Percentiles rank a stretch among this genome's conserved stretches.
phyloP scores from a whole-genome alignment of 2,797 vertebrate genomes.

The Chaetophractus vellerosus region DNA sequence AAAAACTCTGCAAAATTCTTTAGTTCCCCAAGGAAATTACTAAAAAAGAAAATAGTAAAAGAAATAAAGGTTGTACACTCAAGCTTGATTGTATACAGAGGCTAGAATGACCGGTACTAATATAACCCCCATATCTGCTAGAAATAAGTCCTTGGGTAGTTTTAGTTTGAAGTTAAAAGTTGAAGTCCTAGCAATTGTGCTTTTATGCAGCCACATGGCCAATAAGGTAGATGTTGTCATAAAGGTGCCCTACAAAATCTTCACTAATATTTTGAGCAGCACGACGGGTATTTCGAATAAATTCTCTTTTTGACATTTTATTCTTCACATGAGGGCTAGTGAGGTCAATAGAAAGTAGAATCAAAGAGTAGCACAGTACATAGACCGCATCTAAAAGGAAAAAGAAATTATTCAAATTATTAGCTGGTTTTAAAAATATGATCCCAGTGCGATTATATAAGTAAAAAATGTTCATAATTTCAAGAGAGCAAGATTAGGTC shows the following conservation, averaged over 20 bases:
- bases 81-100: constrained; percentile 90
- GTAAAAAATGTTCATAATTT: background rate
- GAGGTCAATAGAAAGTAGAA: constrained; percentile 99
- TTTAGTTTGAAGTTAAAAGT: constrained; percentile 84
- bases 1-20: constrained; percentile 87
- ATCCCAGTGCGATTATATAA: background rate
- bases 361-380: constrained; percentile 99
- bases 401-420: constrained; percentile 72
- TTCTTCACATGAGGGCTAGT: constrained; percentile 99
- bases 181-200: constrained; percentile 88
- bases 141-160: constrained; percentile 82
- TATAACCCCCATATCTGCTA: constrained; percentile 88
- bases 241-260: constrained; percentile 99
- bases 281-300: constrained; percentile 98
- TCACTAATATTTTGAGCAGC: constrained; percentile 99
- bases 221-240: constrained; percentile 99
- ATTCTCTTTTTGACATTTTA: constrained; percentile 99
- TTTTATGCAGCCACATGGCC: constrained; percentile 98
- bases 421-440: background rate
- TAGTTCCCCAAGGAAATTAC: constrained; percentile 85
- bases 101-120: constrained; percentile 90
- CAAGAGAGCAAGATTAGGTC: background rate
- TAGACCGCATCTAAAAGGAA: constrained; percentile 95
- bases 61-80: constrained; percentile 85
- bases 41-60: constrained; percentile 88